Conservation (phyloP, 1,140 invertebrate genomes). For the Ganaspis sp. region DNA sequence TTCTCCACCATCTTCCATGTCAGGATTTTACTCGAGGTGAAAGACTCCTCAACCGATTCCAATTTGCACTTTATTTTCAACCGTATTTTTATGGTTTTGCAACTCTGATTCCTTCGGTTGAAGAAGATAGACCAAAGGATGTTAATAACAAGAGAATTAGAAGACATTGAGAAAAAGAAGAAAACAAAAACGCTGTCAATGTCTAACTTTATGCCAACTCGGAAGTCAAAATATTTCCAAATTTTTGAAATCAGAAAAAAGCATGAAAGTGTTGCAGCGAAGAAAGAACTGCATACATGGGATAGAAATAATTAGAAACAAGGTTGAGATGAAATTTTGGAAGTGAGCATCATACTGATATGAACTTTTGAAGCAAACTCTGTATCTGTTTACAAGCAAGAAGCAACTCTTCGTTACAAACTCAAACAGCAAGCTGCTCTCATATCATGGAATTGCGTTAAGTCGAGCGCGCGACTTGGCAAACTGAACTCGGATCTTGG, state of each 20-base stretch:
- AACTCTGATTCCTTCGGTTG: too few species aligned
- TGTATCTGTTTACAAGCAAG: conserved; percentile 15
- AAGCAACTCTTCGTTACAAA: conserved; percentile 15
- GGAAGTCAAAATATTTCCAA: too few species aligned
- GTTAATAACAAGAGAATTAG: too few species aligned
- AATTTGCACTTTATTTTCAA: conserved; percentile 7
- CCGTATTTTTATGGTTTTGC: too few species aligned
- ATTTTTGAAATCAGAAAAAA: too few species aligned
- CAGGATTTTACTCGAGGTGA: conserved; percentile 68
- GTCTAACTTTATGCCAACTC: too few species aligned
- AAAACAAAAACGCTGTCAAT: too few species aligned
- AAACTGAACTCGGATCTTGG: conserved; percentile 24
- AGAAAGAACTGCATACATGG: not conserved
- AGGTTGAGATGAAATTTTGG: not conserved
- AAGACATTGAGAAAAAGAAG: too few species aligned
- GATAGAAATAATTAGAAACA: not conserved
- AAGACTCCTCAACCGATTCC: conserved; percentile 63
- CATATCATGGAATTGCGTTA: conserved; percentile 27
- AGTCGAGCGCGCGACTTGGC: conserved; percentile 30
- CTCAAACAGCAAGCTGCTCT: conserved; percentile 29
- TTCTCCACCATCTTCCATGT: conserved; percentile 67
- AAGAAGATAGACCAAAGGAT: too few species aligned
- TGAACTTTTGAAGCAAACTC: conserved; percentile 2
- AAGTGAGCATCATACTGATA: not conserved
- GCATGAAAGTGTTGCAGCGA: too few species aligned